A percentile compares a stretch with the other conserved stretches of the same genome.
phyloP scores from a whole-genome alignment of 2,797 vertebrate species.

The Heteromormyrus szaboi region DNA sequence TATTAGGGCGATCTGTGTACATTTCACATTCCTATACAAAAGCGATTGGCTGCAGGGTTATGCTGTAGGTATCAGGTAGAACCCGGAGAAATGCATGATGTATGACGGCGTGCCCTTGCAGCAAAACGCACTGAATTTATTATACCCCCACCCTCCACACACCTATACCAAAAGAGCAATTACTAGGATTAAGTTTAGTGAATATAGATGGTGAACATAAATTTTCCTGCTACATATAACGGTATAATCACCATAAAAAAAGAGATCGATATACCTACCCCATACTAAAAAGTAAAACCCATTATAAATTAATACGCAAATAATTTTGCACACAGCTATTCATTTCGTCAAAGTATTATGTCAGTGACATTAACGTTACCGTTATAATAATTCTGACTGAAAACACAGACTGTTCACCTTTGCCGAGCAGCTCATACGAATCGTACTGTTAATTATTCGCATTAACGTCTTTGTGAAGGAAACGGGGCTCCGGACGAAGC shows the following conservation, averaged over 20 bases:
- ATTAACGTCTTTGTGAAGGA: neutral
- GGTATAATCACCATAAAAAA: neutral
- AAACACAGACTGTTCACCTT: neutral
- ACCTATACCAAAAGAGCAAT: neutral
- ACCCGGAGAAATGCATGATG: neutral
- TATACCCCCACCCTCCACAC: neutral
- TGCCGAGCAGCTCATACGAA: neutral
- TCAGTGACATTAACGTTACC: neutral
- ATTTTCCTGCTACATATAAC: neutral
- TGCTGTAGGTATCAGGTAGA: neutral
- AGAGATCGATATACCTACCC: neutral
- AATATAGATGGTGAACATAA: neutral
- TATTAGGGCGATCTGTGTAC: neutral
- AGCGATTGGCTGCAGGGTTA: neutral
- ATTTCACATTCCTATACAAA: neutral
- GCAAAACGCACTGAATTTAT: neutral
- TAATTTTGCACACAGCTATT: neutral
- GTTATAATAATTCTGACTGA: neutral
- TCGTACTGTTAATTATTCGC: neutral
- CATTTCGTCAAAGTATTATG: neutral
- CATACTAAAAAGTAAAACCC: neutral
- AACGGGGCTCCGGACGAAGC: neutral
- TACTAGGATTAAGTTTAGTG: neutral
- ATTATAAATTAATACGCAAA: neutral
- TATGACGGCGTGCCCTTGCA: conserved; percentile 3